A percentile compares a stretch with the other conserved stretches of the same genome.
These are phyloP conservation scores for Pimpla rufipes DNA, from an alignment of 2,888 invertebrate genomes.

Conservation along the genomic window DNA sequence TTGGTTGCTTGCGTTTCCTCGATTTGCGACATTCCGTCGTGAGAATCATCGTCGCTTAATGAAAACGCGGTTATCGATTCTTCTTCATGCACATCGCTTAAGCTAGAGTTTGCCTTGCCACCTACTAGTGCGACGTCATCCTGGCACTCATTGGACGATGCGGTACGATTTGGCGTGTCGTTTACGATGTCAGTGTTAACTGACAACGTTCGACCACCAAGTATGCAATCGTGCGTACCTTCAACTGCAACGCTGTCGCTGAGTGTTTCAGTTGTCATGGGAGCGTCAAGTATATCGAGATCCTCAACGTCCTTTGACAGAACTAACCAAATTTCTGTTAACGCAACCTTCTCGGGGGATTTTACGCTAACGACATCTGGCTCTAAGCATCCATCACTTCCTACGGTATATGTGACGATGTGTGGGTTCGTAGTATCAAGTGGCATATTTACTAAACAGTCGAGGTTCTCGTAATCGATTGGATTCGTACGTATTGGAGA, in stretches of 20 bases:
- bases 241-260: not conserved
- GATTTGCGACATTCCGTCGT: not conserved
- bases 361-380: not conserved
- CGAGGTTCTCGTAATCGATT: not conserved
- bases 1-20: not conserved
- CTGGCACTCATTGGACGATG: not conserved
- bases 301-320: not conserved
- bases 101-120: constrained; percentile 1
- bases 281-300: no score
- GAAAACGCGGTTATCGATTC: not conserved
- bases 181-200: not conserved
- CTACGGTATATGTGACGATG: not conserved
- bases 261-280: not conserved
- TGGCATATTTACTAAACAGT: not conserved
- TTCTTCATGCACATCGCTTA: not conserved
- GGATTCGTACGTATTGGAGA: not conserved
- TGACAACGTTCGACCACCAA: not conserved
- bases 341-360: not conserved
- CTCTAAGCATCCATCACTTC: not conserved
- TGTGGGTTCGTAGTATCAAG: not conserved
- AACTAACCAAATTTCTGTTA: not conserved
- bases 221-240: not conserved
- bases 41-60: not conserved
- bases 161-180: not conserved
- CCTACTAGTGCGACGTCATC: not conserved